phyloP scores from a whole-genome alignment of 1,140 invertebrate species.

The Hyles vespertilio region DNA sequence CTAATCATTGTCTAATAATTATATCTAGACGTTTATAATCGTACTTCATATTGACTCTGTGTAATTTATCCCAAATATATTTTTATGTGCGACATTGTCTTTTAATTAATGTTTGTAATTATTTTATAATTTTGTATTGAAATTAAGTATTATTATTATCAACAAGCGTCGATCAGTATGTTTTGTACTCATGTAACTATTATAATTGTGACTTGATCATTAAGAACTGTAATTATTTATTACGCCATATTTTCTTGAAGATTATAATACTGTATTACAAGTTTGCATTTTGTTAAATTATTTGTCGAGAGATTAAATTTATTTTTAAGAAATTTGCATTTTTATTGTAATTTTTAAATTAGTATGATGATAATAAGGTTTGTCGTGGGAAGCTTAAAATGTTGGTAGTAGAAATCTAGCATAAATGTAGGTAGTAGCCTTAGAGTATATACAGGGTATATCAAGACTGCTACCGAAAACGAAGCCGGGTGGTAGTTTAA shows the following conservation, averaged over 20 bases:
- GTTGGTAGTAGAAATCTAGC: no score
- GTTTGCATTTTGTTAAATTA: slow-evolving; percentile 65
- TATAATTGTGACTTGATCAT: slow-evolving; percentile 37
- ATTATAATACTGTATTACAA: slow-evolving; percentile 42
- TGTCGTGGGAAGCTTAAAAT: no score
- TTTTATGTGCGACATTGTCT: no score
- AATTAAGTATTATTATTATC: slow-evolving; percentile 44
- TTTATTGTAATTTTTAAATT: no score
- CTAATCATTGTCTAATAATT: slow-evolving; percentile 33
- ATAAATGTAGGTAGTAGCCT: no score
- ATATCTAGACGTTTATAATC: slow-evolving; percentile 10
- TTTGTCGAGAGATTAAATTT: slow-evolving; percentile 70
- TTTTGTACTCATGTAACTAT: slow-evolving; percentile 47
- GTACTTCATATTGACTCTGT: no score
- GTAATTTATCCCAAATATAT: no score
- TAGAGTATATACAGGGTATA: no score
- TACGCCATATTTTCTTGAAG: slow-evolving; percentile 56
- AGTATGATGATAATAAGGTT: no score
- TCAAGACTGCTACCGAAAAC: no score
- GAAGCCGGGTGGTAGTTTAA: no score
- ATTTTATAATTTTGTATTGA: slow-evolving; percentile 36
- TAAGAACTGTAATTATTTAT: slow-evolving; percentile 62
- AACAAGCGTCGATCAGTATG: slow-evolving; percentile 41
- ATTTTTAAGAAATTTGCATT: slow-evolving; percentile 48
- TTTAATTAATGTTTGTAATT: slow-evolving; percentile 38